Conservation (phyloP, 1,140 invertebrate species). For the Lucilia cuprina region DNA sequence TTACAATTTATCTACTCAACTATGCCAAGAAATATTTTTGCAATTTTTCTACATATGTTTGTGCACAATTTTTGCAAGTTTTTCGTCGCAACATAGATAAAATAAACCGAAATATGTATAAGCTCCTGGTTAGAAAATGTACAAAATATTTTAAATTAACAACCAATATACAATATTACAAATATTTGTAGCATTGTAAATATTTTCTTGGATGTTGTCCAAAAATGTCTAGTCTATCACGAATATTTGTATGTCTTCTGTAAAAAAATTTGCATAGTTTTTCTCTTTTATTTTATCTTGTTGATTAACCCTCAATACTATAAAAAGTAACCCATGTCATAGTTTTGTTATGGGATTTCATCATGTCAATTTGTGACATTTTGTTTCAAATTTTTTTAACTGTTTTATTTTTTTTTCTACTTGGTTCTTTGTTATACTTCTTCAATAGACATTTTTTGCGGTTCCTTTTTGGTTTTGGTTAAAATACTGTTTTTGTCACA, state of each 20-base stretch:
- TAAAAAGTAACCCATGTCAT: slow-evolving; percentile 14
- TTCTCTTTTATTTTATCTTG: background rate
- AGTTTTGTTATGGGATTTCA: slow-evolving; percentile 21
- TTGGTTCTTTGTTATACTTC: background rate
- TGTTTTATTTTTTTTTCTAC: background rate
- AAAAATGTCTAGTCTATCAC: background rate
- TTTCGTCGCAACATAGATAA: background rate
- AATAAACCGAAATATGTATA: background rate
- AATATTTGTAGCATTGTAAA: background rate
- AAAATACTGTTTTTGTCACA: background rate
- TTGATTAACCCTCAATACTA: slow-evolving; percentile 24
- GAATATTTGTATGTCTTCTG: background rate
- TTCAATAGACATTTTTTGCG: slow-evolving; percentile 1
- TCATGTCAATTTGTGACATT: slow-evolving; percentile 32
- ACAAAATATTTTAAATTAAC: background rate
- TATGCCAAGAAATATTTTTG: background rate
- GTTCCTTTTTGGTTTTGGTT: background rate
- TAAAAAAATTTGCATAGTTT: background rate
- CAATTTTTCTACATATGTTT: too few relatives aligned
- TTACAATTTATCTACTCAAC: background rate
- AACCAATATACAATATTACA: background rate
- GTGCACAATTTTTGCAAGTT: background rate
- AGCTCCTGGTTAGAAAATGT: background rate
- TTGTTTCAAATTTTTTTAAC: slow-evolving; percentile 9
- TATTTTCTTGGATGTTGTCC: too few relatives aligned